These are phyloP conservation scores for Megalurothrips usitatus DNA, from an alignment of 2,888 invertebrate genomes.

Conservation along the genomic window DNA sequence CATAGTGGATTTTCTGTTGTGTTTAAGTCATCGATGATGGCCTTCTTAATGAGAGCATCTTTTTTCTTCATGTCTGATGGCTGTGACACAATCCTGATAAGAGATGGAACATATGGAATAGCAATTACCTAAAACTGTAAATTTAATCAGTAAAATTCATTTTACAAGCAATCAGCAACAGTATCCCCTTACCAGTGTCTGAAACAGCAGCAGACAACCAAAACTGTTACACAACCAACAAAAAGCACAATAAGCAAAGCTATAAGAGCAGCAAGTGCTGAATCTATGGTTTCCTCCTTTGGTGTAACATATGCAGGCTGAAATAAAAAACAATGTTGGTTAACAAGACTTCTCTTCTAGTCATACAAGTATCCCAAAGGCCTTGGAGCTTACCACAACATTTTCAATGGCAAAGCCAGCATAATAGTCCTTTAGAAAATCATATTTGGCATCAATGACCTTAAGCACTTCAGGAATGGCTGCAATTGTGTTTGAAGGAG, in stretches of 20 bases:
- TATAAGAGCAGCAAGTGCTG: constrained; percentile 78
- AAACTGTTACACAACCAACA: constrained; percentile 79
- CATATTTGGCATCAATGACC: constrained; percentile 78
- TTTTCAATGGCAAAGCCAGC: constrained; percentile 70
- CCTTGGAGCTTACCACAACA: constrained; percentile 52
- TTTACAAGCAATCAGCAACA: neutral
- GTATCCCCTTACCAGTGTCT: constrained; percentile 65
- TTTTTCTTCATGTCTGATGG: constrained; percentile 77
- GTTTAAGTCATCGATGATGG: constrained; percentile 78
- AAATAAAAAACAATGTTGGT: constrained; percentile 34
- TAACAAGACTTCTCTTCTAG: neutral
- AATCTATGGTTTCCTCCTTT: constrained; percentile 74
- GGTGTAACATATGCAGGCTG: constrained; percentile 61
- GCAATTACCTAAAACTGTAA: neutral
- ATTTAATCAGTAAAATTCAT: neutral
- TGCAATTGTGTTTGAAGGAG: constrained; percentile 65
- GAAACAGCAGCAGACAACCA: constrained; percentile 81
- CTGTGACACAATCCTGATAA: constrained; percentile 67
- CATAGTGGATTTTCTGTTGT: constrained; percentile 89
- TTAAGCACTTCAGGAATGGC: constrained; percentile 74
- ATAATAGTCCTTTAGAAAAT: constrained; percentile 73
- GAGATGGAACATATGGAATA: constrained; percentile 21
- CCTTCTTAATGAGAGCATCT: constrained; percentile 75
- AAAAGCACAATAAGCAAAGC: constrained; percentile 78
- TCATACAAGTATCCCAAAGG: constrained; percentile 22